Percentiles rank a stretch among this genome's conserved stretches.
phyloP scores from a whole-genome alignment of 2,888 invertebrate species.

The Agrochola lota region DNA sequence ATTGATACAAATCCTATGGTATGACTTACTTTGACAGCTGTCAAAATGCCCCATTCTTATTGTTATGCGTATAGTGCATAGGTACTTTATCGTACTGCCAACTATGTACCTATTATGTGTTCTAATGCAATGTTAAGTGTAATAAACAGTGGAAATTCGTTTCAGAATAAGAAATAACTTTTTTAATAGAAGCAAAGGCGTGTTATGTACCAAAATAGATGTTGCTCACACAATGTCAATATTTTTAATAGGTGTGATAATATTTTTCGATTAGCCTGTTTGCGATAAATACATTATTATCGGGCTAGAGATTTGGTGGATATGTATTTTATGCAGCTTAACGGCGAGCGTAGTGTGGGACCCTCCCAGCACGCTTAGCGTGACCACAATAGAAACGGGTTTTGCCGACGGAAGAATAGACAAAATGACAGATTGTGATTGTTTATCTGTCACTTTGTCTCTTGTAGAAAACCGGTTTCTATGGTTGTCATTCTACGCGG shows the following conservation, averaged over 20 bases:
- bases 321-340: not conserved
- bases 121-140: constrained; percentile 11
- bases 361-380: too few species aligned
- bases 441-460: too few species aligned
- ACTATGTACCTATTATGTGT: constrained; percentile 36
- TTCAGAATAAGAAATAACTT: constrained; percentile 3
- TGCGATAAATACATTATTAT: constrained; percentile 6
- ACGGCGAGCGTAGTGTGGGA: too few species aligned
- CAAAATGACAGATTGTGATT: too few species aligned
- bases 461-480: too few species aligned
- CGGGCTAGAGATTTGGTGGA: not conserved
- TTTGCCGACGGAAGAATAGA: too few species aligned
- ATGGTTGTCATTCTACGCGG: too few species aligned
- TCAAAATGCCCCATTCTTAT: constrained; percentile 8
- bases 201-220: constrained; percentile 41
- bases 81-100: constrained; percentile 34
- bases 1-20: not conserved
- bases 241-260: constrained; percentile 49
- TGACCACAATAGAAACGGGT: too few species aligned
- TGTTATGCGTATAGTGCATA: constrained; percentile 5
- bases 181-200: constrained; percentile 13
- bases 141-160: constrained; percentile 2
- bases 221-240: constrained; percentile 61
- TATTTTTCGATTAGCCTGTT: constrained; percentile 64
- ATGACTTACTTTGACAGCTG: not conserved